Percentiles rank a stretch among this genome's conserved stretches.
Conservation (phyloP, 2,797 vertebrate genomes). For the Hylomyscus alleni region DNA sequence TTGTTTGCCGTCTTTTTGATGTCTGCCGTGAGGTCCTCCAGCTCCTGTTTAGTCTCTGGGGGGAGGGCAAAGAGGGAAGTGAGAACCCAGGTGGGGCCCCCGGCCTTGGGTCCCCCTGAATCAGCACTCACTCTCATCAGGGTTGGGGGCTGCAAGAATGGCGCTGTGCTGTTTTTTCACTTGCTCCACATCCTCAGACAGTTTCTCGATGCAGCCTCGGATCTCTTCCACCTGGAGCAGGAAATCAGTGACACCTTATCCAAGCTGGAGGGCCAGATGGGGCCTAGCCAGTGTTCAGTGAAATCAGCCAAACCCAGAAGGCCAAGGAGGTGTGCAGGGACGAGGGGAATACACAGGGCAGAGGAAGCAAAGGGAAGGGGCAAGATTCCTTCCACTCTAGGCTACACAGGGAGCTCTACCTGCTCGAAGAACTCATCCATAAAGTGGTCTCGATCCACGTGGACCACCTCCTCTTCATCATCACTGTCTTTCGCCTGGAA, state of each 20-base stretch:
- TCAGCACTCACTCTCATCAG: slow-evolving; percentile 94
- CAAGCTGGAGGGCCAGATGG: slow-evolving; percentile 28
- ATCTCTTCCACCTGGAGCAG: slow-evolving; percentile 95
- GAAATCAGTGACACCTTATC: background rate
- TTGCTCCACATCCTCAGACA: slow-evolving; percentile 97
- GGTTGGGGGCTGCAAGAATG: slow-evolving; percentile 96
- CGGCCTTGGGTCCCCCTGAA: rapidly evolving
- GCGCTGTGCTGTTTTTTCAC: slow-evolving; percentile 99
- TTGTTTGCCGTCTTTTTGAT: slow-evolving; percentile 99
- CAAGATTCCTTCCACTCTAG: no score
- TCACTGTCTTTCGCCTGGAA: slow-evolving; percentile 96
- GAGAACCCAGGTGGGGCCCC: background rate
- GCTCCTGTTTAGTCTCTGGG: slow-evolving; percentile 97
- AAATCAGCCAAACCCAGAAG: background rate
- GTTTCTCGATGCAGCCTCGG: slow-evolving; percentile 96
- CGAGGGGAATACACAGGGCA: rapidly evolving
- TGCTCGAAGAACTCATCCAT: slow-evolving; percentile 98
- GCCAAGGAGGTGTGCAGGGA: background rate
- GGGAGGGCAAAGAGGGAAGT: background rate
- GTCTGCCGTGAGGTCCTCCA: slow-evolving; percentile 97
- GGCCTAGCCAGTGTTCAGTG: slow-evolving; percentile 4
- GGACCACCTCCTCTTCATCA: slow-evolving; percentile 96
- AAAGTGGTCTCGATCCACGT: slow-evolving; percentile 96
- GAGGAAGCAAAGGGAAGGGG: background rate
- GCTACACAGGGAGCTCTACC: slow-evolving; percentile 84